These are phyloP conservation scores for Aspidapion aeneum DNA, from an alignment of 2,888 invertebrate genomes.

Conservation along the genomic window DNA sequence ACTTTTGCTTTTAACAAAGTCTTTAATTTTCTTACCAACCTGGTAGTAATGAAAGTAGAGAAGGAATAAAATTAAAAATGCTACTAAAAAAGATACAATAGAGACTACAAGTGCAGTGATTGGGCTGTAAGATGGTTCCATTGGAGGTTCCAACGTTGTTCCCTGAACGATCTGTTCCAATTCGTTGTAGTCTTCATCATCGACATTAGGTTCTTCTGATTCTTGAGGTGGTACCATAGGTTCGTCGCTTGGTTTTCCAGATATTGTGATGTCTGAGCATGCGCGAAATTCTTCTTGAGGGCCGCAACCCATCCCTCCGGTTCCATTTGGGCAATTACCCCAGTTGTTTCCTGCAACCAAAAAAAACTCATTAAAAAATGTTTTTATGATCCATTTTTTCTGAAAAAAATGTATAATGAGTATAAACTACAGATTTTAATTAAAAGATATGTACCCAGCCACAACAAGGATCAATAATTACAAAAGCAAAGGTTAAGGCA, in stretches of 20 bases:
- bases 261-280: conserved; percentile 77
- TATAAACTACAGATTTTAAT: too few species aligned
- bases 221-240: conserved; percentile 46
- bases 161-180: conserved; percentile 35
- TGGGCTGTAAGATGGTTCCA: conserved; percentile 43
- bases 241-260: conserved; percentile 49
- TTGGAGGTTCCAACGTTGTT: conserved; percentile 41
- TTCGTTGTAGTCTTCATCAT: conserved; percentile 43
- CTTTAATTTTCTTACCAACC: conserved; percentile 64
- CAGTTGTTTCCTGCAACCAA: conserved; percentile 63
- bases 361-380: conserved; percentile 25
- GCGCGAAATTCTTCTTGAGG: conserved; percentile 86
- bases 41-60: conserved; percentile 76
- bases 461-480: too few species aligned
- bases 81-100: conserved; percentile 63
- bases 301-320: conserved; percentile 80
- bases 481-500: too few species aligned
- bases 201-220: conserved; percentile 22
- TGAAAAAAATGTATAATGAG: too few species aligned
- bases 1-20: conserved; percentile 47
- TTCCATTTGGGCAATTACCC: conserved; percentile 71
- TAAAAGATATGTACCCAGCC: neutral
- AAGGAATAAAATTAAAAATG: conserved; percentile 60
- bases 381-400: too few species aligned
- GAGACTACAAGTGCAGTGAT: conserved; percentile 59